Evolutionary conservation across 1,140 invertebrate species (phyloP), one percentile per base, ranked within the genome.

Genomic region (Bombus pyrosoma): DNA sequence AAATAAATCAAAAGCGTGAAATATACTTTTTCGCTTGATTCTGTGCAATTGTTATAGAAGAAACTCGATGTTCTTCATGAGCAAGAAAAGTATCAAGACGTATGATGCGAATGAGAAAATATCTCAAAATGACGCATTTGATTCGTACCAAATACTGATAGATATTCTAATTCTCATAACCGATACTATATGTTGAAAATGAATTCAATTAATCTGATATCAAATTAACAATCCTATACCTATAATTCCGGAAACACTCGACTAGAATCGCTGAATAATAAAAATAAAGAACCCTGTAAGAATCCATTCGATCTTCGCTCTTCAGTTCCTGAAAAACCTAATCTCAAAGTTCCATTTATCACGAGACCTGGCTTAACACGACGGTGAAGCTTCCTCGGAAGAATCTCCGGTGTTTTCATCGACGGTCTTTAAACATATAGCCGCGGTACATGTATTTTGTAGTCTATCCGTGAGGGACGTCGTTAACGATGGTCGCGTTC

Each of bases 401-500:
- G 32, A n/a, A 59, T 41, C 22, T n/a, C 43, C 37, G n/a, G 66
- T 71, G 73, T 64, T 79, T 62, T 62, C 41, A 79, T 81, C 72
- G 75, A 72, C 64, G 43, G 34, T 37, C 74, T 39, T 80, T 64
- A 75, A 39, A 62, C 72, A 64, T 71, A 79, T 53, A 77, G 75
- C 34, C 53, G 6, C 43, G 53, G 66, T 78, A 64, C 86, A 66
- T 37, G 18, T 66, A 15, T 39, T 39, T 37, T 25, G 39, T 37
- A 28, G 64, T 47, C 64, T 53, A 22, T 53, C 78, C 62, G 59
- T 81, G 77, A 72, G 68, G 72, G 80, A 62, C 75, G 77, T 78
- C 78, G 78, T 85, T 66, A 83, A 80, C 72, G 79, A 59, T 28
- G 32, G 73, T 81, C 73, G 78, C 47, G 73, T 68, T 34, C 37